Evolutionary conservation across 2,113 vertebrate species (phyloP).

Genomic region (Sorex fumeus): DNA sequence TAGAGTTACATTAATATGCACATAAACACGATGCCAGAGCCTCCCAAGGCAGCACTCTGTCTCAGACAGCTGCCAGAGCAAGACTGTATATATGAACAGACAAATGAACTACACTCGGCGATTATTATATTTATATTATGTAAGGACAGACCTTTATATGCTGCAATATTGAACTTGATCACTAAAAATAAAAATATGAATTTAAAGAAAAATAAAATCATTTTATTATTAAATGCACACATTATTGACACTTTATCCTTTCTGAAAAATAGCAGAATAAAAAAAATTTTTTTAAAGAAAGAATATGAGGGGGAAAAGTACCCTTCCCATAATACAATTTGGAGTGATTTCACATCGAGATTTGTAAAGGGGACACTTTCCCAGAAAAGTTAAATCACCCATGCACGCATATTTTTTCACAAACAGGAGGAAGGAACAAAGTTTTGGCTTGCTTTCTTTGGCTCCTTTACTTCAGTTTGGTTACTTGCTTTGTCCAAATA

Average conservation of each 20-base stretch:
- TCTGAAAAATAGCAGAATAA: constrained; percentile 41
- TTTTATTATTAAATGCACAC: background rate
- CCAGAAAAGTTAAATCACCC: background rate
- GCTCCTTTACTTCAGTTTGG: background rate
- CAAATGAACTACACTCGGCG: constrained; percentile 68
- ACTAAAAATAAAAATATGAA: constrained; percentile 66
- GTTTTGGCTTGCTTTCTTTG: background rate
- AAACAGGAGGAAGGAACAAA: background rate
- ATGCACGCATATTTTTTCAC: background rate
- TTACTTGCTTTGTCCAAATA: background rate
- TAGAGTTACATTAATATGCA: constrained; percentile 75
- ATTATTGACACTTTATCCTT: constrained; percentile 41
- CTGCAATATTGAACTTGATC: constrained; percentile 47
- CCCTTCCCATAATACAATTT: background rate
- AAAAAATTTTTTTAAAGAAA: background rate
- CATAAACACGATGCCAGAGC: background rate
- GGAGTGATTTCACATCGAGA: background rate
- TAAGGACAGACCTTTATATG: constrained; percentile 55
- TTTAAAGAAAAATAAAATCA: constrained; percentile 59
- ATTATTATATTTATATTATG: constrained; percentile 63
- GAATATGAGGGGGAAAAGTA: background rate
- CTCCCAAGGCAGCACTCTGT: constrained; percentile 51
- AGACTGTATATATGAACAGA: constrained; percentile 35
- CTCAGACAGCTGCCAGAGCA: constrained; percentile 76
- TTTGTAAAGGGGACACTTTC: background rate